phyloP scores from a whole-genome alignment of 1,140 invertebrate genomes.

The Cryptotermes secundus region DNA sequence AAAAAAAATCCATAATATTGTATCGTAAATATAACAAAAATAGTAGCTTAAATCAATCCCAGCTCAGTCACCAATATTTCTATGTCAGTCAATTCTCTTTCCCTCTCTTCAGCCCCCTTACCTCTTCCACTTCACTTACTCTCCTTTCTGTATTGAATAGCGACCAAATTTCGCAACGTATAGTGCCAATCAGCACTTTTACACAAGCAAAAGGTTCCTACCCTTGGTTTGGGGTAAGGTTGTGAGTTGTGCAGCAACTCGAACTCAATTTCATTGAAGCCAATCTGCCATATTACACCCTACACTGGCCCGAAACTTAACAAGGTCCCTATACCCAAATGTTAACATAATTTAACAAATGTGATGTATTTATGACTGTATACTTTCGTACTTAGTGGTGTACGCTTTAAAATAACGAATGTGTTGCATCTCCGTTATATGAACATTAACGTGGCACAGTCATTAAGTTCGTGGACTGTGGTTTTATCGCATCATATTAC shows the following conservation, averaged over 20 bases:
- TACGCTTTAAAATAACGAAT: too few relatives aligned
- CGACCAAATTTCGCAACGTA: conserved; percentile 27
- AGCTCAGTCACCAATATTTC: not conserved
- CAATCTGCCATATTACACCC: not conserved
- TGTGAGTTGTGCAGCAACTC: conserved; percentile 17
- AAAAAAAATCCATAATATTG: too few relatives aligned
- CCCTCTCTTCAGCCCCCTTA: not conserved
- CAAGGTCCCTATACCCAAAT: too few relatives aligned
- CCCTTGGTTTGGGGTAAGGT: not conserved
- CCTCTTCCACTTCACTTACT: not conserved
- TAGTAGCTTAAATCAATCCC: not conserved
- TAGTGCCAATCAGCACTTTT: conserved; percentile 20
- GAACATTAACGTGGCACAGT: too few relatives aligned
- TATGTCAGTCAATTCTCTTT: not conserved
- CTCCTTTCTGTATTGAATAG: conserved; percentile 24
- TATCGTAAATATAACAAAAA: not conserved
- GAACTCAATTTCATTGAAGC: not conserved
- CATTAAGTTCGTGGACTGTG: too few relatives aligned
- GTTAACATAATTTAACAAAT: too few relatives aligned
- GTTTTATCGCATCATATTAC: too few relatives aligned
- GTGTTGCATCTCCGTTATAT: too few relatives aligned
- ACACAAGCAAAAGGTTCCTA: not conserved
- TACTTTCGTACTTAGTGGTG: too few relatives aligned
- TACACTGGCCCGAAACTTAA: not conserved
- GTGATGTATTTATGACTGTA: too few relatives aligned